phyloP scores from a whole-genome alignment of 2,797 vertebrate species.

The Sphenodon punctatus region DNA sequence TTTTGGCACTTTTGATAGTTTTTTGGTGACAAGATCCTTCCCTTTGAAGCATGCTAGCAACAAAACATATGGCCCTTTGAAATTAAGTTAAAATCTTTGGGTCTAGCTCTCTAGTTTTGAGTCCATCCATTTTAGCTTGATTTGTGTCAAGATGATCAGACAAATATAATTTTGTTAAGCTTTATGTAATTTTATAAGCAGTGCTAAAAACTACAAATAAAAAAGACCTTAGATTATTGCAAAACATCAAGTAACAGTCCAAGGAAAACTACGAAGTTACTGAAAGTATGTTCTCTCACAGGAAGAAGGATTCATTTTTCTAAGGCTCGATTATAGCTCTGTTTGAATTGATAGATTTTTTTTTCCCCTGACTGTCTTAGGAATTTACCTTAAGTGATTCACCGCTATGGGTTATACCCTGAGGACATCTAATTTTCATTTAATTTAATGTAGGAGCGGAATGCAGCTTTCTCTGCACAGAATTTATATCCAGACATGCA shows the following conservation, averaged over 20 bases:
- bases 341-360: constrained; percentile 51
- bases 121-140: constrained; percentile 30
- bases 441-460: constrained; percentile 43
- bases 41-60: background rate
- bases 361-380: constrained; percentile 56
- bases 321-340: constrained; percentile 47
- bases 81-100: background rate
- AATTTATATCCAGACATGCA: background rate
- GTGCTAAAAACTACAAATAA: constrained; percentile 45
- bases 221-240: constrained; percentile 41
- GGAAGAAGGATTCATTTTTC: constrained; percentile 60
- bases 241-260: constrained; percentile 42
- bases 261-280: constrained; percentile 58
- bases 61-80: background rate
- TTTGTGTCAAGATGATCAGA: constrained; percentile 36
- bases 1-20: background rate
- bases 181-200: constrained; percentile 55
- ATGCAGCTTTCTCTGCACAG: constrained; percentile 30
- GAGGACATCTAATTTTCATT: constrained; percentile 58
- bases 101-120: constrained; percentile 18
- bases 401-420: constrained; percentile 51
- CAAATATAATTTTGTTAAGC: constrained; percentile 6
- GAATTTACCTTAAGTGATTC: constrained; percentile 60
- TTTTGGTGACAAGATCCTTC: background rate
- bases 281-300: constrained; percentile 52